Percentiles rank a stretch among this genome's conserved stretches.
Evolutionary conservation across 2,113 vertebrate species (phyloP).

Genomic region (Pica pica): DNA sequence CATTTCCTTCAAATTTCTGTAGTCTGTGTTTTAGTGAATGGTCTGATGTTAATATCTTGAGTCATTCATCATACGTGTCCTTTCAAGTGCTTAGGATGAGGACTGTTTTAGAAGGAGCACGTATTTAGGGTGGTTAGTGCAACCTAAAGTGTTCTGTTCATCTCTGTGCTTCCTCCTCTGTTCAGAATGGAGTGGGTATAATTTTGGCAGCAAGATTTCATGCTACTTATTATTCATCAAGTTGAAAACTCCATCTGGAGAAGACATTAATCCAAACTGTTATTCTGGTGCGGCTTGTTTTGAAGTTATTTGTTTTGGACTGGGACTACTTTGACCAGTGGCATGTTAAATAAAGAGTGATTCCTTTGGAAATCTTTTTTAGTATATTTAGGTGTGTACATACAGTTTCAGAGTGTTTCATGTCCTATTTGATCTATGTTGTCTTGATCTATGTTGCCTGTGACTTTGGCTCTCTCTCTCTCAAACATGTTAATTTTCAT

Average conservation of each 20-base stretch:
- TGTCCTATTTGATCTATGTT: neutral
- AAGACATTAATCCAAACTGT: neutral
- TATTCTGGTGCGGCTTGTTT: neutral
- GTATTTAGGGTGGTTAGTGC: neutral
- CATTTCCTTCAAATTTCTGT: neutral
- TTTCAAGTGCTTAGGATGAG: neutral
- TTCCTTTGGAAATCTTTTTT: neutral
- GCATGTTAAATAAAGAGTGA: neutral
- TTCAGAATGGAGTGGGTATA: neutral
- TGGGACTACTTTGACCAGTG: neutral
- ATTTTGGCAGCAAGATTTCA: neutral
- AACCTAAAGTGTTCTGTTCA: neutral
- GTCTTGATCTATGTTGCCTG: neutral
- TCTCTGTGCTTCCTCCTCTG: neutral
- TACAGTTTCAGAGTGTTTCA: neutral
- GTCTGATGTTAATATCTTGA: neutral
- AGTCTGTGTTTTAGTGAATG: neutral
- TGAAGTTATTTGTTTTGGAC: neutral
- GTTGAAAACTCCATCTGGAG: neutral
- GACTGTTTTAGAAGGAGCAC: neutral
- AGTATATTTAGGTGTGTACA: neutral
- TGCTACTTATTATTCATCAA: neutral
- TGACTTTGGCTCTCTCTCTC: neutral
- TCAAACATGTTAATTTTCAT: neutral
- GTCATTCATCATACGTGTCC: neutral